Base-by-base conservation (phyloP, 1,140 invertebrate genomes). In the Ditylenchus dipsaci region DNA sequence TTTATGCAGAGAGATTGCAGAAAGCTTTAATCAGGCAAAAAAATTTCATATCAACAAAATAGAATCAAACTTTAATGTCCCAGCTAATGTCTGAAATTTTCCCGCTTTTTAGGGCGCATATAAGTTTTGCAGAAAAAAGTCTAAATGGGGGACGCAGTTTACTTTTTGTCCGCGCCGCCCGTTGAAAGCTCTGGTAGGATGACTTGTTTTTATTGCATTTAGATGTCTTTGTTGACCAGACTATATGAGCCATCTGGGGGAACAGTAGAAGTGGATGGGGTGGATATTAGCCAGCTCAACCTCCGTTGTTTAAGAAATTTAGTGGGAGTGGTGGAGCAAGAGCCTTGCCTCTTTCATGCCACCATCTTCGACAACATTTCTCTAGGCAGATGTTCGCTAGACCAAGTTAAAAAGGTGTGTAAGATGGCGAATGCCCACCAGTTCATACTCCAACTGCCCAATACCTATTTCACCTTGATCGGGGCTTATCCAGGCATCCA, bases 1-100 rank as follows among this genome's bases (percentile, higher is more conserved):
- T n/a, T n/a, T n/a, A n/a, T n/a, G 91, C 93, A 13, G 88, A 78
- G 8, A 83, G 89, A 83, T 90, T 91, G 77, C 90, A 90, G 0
- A 86, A 69, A 77, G 84, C 69, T 78, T 85, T 29, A 17, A 23
- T 11, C 15, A 11, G 23, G 57, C 11, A 13, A 59, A 21, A 17
- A 59, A 59, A 11, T 17, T 23, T 11, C 11, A 17, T 17, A 42
- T 17, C 13, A 8, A 62, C 13, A n/a, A 62, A 62, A 62, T 42
- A 62, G 13, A 17, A 62, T 62, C n/a, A 17, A n/a, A 43, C 13
- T n/a, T 47, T 0, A n/a, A 23, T 43, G 1, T n/a, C n/a, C n/a
- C n/a, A n/a, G n/a, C n/a, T n/a, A n/a, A n/a, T n/a, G n/a, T n/a
- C n/a, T n/a, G n/a, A n/a, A 63, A 74, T 69, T 33, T 59, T n/a